Percentiles rank a stretch among this genome's conserved stretches.
Conservation (phyloP, 2,888 invertebrate genomes). For the Piscicola geometra region DNA sequence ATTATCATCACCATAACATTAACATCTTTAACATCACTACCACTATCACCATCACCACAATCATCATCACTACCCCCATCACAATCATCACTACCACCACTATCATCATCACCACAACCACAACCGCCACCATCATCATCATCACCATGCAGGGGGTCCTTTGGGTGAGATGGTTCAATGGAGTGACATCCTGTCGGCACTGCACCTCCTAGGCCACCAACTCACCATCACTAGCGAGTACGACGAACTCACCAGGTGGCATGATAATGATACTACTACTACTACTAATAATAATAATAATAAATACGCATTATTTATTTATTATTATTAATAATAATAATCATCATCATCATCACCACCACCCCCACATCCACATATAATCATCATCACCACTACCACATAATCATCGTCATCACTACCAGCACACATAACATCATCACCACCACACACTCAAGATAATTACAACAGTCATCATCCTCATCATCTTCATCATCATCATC, state of each 20-base stretch:
- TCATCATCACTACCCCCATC: not conserved
- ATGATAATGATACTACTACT: not conserved
- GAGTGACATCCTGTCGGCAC: slow-evolving; percentile 57
- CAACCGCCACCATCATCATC: not conserved
- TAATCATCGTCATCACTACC: not conserved
- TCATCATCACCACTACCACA: too few relatives aligned
- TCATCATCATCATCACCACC: too few relatives aligned
- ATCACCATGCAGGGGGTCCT: slow-evolving; percentile 56
- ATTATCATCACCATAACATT: not conserved
- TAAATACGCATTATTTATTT: not conserved
- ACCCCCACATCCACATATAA: too few relatives aligned
- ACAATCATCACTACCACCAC: not conserved
- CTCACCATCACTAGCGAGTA: slow-evolving; percentile 56
- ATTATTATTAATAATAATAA: too few relatives aligned
- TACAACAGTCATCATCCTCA: too few relatives aligned
- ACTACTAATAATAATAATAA: too few relatives aligned
- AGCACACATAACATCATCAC: not conserved
- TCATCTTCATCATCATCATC: not conserved
- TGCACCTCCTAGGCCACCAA: slow-evolving; percentile 57
- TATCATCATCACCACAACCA: not conserved
- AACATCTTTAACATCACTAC: not conserved
- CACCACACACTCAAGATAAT: too few relatives aligned
- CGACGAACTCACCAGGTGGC: slow-evolving; percentile 51
- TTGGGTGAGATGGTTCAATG: slow-evolving; percentile 59
- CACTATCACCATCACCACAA: not conserved